A percentile compares a stretch with the other conserved stretches of the same genome.
phyloP scores from a whole-genome alignment of 2,113 vertebrate species.

The Benitochromis conjunctus region DNA sequence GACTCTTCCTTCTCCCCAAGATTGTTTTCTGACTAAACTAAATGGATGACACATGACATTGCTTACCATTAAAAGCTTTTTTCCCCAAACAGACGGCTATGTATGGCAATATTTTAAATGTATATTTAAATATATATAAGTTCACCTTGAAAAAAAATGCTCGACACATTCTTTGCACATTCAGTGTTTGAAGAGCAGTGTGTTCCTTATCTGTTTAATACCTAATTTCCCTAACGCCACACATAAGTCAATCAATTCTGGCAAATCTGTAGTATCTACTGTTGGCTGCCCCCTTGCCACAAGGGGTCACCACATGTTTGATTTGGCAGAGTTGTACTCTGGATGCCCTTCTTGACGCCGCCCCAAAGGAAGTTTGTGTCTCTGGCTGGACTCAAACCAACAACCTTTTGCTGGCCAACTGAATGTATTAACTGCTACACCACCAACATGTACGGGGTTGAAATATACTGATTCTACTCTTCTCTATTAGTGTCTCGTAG shows the following conservation, averaged over 20 bases:
- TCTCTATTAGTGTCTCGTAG: neutral
- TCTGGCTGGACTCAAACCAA: neutral
- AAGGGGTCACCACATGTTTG: neutral
- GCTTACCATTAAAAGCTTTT: too few relatives aligned
- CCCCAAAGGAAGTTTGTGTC: neutral
- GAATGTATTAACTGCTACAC: neutral
- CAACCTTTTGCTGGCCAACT: neutral
- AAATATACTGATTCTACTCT: neutral
- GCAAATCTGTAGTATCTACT: neutral
- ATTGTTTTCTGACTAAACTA: neutral
- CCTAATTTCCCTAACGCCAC: neutral
- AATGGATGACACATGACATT: neutral
- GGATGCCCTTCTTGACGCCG: neutral
- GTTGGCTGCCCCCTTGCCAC: neutral
- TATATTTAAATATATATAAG: neutral
- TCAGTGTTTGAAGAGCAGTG: neutral
- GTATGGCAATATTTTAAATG: neutral
- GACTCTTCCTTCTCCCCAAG: neutral
- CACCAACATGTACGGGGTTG: neutral
- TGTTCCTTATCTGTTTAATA: neutral
- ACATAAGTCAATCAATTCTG: neutral
- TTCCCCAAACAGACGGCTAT: neutral
- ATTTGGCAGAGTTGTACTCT: neutral
- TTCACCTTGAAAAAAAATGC: accelerated
- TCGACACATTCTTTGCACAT: neutral